Base-by-base conservation (phyloP, 2,113 vertebrate genomes). In the Edolisoma coerulescens region DNA sequence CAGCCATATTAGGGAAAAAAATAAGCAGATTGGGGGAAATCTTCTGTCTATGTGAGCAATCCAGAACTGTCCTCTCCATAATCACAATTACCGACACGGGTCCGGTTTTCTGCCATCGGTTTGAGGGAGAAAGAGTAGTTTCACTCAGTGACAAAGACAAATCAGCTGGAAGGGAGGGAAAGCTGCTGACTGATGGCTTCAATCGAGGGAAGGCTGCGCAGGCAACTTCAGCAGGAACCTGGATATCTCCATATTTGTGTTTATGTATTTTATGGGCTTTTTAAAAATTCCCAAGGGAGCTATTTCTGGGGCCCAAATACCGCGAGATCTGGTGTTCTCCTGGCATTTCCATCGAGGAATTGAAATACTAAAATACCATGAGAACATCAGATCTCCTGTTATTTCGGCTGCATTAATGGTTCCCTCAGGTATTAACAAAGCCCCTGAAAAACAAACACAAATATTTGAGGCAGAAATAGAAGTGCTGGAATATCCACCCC, bases 361-460 rank as follows among this genome's bases (percentile, higher is more conserved):
- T 11, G 89, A 86, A 95, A 93, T 33, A 89, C 91, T 94, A 42
- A 93, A 95, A 84, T 90, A 76, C 95, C 96, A 95, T 89, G 93
- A 96, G 94, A 97, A 96, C 95, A 92, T 89, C 96, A 90, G 65
- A 90, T 96, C 97, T 96, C 88, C 70, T 91, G 94, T 96, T 96
- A 94, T 92, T 96, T 96, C 90, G 83, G 83, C 90, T 54, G 89
- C 89, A 84, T 89, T 96, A 95, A 95, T 63, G 93, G 96, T 64
- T 97, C 97, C 95, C 95, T 84, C n/a, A 97, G 95, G 94, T 95
- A 97, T 96, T 95, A 88, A 90, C 95, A 94, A 94, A 96, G 96
- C 94, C 94, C 83, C 13, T 68, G 95, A 84, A 96, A 96, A 96
- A 96, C 96, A 96, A 96, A 96, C 87, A 96, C 93, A 93, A 96